Evolutionary conservation across 2,113 vertebrate genomes (phyloP).

Genomic region (Caranx ignobilis): DNA sequence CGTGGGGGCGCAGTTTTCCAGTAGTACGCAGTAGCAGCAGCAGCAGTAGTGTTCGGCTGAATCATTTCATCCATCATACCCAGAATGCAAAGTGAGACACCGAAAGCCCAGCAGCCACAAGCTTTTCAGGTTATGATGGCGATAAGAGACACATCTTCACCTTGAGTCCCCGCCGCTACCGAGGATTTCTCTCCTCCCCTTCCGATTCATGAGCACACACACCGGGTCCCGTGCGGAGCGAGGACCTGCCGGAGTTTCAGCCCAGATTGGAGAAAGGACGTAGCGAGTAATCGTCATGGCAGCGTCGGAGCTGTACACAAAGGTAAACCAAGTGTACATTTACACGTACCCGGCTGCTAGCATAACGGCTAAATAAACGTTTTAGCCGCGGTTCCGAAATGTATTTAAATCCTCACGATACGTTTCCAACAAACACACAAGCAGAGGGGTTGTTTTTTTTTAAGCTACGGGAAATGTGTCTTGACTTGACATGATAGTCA

Average conservation of each 20-base stretch:
- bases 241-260: constrained; percentile 64
- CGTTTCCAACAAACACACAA: not conserved
- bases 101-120: constrained; percentile 65
- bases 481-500: not conserved
- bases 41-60: constrained; percentile 61
- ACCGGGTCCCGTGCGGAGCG: constrained; percentile 42
- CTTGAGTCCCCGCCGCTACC: constrained; percentile 43
- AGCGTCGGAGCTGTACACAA: constrained; percentile 95
- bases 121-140: constrained; percentile 80
- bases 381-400: not conserved
- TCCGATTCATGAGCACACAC: constrained; percentile 43
- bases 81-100: constrained; percentile 88
- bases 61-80: constrained; percentile 84
- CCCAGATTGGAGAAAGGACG: constrained; percentile 71
- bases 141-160: constrained; percentile 73
- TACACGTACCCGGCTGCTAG: not conserved
- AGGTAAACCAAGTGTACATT: constrained; percentile 82
- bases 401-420: no score
- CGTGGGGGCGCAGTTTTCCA: constrained; percentile 38
- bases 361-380: not conserved
- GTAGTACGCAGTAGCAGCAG: constrained; percentile 34
- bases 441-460: constrained; percentile 5
- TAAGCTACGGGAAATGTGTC: not conserved
- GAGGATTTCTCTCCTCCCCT: constrained; percentile 1
- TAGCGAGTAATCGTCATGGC: constrained; percentile 86